A percentile compares a stretch with the other conserved stretches of the same genome.
Conservation (phyloP, 2,888 invertebrate species). For the Stenichneumon culpator region DNA sequence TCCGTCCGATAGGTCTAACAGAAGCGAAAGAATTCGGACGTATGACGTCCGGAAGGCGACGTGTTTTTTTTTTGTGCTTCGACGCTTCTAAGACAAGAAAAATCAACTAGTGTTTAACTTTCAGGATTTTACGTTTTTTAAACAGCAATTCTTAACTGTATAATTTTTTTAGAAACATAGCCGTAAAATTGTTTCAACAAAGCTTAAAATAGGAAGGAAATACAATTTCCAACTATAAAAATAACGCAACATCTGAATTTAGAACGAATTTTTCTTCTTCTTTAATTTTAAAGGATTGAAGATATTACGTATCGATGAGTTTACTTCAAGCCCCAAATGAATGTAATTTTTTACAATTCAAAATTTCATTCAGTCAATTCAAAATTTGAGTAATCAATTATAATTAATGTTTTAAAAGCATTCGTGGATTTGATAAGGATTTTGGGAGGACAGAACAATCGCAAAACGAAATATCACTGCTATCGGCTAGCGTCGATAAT, state of each 20-base stretch:
- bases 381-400: background rate
- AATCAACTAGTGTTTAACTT: background rate
- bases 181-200: background rate
- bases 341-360: background rate
- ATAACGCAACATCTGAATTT: background rate
- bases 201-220: background rate
- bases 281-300: background rate
- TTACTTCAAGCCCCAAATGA: background rate
- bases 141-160: background rate
- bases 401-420: background rate
- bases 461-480: conserved; percentile 1
- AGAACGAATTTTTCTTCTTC: background rate
- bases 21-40: conserved; percentile 38
- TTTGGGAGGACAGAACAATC: background rate
- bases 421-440: background rate
- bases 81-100: background rate
- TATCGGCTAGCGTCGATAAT: background rate
- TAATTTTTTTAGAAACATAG: background rate
- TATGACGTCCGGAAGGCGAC: background rate
- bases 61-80: background rate
- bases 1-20: conserved; percentile 44
- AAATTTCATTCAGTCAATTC: background rate
- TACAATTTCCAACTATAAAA: background rate
- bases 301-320: background rate
- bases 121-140: background rate